Conservation (phyloP, 2,888 invertebrate species). For the Geophilus truncorum region DNA sequence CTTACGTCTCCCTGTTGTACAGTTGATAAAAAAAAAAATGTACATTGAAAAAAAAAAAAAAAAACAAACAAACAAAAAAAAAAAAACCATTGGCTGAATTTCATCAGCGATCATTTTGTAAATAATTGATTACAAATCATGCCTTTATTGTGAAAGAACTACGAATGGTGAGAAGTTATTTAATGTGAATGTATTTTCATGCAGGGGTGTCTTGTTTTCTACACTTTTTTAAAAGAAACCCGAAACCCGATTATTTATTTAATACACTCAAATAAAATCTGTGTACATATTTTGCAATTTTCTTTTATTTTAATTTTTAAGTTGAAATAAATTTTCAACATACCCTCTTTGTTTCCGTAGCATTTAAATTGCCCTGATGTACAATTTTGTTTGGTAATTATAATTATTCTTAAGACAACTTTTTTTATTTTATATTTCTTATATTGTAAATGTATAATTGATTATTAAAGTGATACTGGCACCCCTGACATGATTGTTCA, state of each 20-base stretch:
- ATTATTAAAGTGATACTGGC: background rate
- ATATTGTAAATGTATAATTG: background rate
- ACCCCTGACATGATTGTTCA: background rate
- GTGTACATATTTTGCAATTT: background rate
- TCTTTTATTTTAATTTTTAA: background rate
- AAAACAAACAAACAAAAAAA: background rate
- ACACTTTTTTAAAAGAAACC: background rate
- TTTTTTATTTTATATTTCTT: background rate
- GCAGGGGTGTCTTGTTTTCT: slow-evolving; percentile 14
- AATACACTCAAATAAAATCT: background rate
- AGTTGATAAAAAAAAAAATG: background rate
- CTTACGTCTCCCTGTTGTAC: background rate
- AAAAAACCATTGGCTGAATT: background rate
- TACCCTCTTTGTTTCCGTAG: background rate
- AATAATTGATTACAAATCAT: slow-evolving; percentile 5
- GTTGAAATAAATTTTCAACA: background rate
- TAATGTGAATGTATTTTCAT: slow-evolving; percentile 6
- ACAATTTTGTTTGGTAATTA: background rate
- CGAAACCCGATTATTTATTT: background rate
- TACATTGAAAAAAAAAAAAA: background rate
- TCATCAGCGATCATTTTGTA: background rate
- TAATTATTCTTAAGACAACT: background rate
- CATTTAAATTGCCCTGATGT: background rate
- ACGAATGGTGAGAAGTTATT: slow-evolving; percentile 7
- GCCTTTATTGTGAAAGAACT: slow-evolving; percentile 9